These are phyloP conservation scores for Agapornis canus DNA, from an alignment of 2,797 vertebrate genomes.

Conservation along the genomic window DNA sequence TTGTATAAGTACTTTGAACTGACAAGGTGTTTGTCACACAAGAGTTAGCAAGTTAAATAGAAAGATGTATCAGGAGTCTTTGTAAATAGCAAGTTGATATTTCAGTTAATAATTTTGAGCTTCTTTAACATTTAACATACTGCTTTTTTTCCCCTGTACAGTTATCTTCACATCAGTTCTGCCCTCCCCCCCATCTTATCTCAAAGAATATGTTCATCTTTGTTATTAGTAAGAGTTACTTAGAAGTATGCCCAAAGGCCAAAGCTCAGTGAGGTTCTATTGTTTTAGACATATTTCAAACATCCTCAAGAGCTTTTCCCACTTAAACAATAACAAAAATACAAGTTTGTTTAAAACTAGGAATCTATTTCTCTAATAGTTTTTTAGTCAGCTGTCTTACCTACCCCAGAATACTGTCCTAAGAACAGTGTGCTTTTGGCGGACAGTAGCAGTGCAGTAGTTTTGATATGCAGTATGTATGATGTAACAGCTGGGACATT, in stretches of 20 bases:
- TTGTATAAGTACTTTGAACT: background rate
- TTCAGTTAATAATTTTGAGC: background rate
- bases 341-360: background rate
- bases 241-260: background rate
- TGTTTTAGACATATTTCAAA: background rate
- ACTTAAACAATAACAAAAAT: background rate
- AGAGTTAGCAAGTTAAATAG: background rate
- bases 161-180: background rate
- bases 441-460: background rate
- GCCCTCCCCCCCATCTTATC: background rate
- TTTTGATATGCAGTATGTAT: background rate
- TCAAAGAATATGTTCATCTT: background rate
- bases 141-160: background rate
- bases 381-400: background rate
- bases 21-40: background rate
- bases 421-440: background rate
- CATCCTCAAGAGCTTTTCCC: background rate
- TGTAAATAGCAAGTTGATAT: background rate
- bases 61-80: background rate
- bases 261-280: background rate
- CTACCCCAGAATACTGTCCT: background rate
- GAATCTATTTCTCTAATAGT: background rate
- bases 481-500: background rate
- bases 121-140: background rate
- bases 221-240: background rate